These are phyloP conservation scores for Bubalus kerabau DNA, from an alignment of 2,113 vertebrate species.

Conservation along the genomic window DNA sequence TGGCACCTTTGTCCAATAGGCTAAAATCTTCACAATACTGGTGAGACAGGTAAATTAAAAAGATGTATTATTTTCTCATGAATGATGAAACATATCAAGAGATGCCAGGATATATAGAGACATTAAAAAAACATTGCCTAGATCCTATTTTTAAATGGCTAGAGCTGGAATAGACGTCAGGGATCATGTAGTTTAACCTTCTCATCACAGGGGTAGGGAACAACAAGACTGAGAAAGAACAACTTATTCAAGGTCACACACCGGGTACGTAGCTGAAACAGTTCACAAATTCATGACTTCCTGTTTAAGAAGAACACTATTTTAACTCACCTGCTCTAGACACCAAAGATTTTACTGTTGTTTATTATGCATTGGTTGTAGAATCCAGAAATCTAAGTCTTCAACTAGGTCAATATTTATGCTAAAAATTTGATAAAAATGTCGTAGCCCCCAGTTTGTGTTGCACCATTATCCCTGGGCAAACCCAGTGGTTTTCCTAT, in stretches of 20 bases:
- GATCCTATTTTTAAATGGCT: not conserved
- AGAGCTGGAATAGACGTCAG: not conserved
- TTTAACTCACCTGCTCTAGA: not conserved
- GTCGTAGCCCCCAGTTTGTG: not conserved
- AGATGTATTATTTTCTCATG: not conserved
- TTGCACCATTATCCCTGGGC: not conserved
- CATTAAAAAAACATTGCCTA: not conserved
- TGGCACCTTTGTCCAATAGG: not conserved
- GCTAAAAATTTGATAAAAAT: not conserved
- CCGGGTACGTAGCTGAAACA: not conserved
- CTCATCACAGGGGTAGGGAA: not conserved
- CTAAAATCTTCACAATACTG: not conserved
- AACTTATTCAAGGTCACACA: not conserved
- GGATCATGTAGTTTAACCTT: not conserved
- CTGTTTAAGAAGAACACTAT: not conserved
- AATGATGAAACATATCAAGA: not conserved
- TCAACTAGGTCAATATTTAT: slow-evolving; percentile 1
- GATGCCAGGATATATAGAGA: not conserved
- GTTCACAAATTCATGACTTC: not conserved
- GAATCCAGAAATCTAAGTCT: not conserved
- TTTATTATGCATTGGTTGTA: not conserved
- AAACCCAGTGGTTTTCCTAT: not conserved
- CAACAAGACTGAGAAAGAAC: not conserved
- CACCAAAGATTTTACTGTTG: not conserved
- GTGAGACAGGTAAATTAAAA: not conserved